phyloP scores from a whole-genome alignment of 2,113 vertebrate genomes.

The Choloepus hoffmanni region DNA sequence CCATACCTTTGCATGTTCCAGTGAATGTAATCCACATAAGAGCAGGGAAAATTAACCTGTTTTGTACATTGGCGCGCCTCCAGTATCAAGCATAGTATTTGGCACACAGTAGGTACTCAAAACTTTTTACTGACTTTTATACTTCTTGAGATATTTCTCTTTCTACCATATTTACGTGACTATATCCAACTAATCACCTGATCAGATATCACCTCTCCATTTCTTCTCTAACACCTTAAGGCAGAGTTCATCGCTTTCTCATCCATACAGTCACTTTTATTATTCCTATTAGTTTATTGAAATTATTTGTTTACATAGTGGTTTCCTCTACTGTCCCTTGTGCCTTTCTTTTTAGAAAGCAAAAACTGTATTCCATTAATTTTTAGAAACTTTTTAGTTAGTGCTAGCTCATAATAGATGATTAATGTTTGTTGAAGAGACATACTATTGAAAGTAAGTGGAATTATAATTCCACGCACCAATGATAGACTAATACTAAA shows the following conservation, averaged over 20 bases:
- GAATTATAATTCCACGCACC: constrained; percentile 1
- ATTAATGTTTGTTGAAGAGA: neutral
- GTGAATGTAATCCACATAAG: neutral
- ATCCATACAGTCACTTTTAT: neutral
- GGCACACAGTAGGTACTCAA: neutral
- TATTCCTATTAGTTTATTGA: neutral
- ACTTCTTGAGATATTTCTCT: neutral
- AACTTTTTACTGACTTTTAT: neutral
- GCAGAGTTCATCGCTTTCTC: neutral
- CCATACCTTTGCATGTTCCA: neutral
- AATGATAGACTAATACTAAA: constrained; percentile 53
- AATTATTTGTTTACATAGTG: constrained; percentile 26
- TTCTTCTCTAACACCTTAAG: neutral
- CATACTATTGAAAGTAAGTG: neutral
- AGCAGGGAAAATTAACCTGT: neutral
- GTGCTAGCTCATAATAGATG: neutral
- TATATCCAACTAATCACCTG: neutral
- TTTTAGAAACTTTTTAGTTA: neutral
- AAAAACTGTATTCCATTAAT: constrained; percentile 44
- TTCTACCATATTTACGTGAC: neutral
- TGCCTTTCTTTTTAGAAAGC: neutral
- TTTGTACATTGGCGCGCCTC: neutral
- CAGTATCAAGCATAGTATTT: neutral
- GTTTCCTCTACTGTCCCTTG: neutral
- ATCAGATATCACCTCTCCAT: neutral